A percentile compares a stretch with the other conserved stretches of the same genome.
phyloP scores from a whole-genome alignment of 2,797 vertebrate species.

The Sebastes cheni region DNA sequence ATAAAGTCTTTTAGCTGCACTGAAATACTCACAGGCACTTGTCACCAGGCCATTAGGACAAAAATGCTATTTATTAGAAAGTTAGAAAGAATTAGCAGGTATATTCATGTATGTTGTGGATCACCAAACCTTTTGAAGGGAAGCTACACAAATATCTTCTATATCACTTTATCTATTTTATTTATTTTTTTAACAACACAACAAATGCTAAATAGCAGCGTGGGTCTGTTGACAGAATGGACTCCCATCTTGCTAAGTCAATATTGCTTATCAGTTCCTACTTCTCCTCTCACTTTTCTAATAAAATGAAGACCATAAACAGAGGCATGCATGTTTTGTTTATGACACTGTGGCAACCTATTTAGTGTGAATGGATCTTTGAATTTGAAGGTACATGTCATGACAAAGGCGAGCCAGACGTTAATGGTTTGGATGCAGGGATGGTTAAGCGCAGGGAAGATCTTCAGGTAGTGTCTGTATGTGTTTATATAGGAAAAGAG shows the following conservation, averaged over 20 bases:
- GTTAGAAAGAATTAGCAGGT: constrained; percentile 26
- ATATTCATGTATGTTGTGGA: background rate
- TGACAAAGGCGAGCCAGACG: background rate
- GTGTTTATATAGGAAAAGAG: constrained; percentile 23
- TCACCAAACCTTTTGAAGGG: background rate
- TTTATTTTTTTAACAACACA: background rate
- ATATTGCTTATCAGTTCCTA: background rate
- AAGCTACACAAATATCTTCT: background rate
- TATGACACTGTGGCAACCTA: background rate
- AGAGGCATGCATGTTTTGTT: background rate
- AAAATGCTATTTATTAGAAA: constrained; percentile 22
- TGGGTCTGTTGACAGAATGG: background rate
- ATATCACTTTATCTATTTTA: background rate
- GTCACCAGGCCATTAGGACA: background rate
- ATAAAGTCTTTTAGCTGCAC: background rate
- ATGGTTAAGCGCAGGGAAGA: background rate
- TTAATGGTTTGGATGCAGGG: background rate
- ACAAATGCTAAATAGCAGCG: background rate
- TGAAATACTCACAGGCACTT: constrained; percentile 8
- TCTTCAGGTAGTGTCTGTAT: constrained; percentile 25
- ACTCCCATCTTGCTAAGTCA: background rate
- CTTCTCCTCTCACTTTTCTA: constrained; percentile 7
- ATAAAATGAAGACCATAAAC: background rate
- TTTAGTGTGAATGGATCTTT: constrained; percentile 8
- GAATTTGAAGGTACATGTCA: constrained; percentile 11